Base-by-base conservation (phyloP, 1,140 invertebrate species). In the Drosophila pseudoananassae region DNA sequence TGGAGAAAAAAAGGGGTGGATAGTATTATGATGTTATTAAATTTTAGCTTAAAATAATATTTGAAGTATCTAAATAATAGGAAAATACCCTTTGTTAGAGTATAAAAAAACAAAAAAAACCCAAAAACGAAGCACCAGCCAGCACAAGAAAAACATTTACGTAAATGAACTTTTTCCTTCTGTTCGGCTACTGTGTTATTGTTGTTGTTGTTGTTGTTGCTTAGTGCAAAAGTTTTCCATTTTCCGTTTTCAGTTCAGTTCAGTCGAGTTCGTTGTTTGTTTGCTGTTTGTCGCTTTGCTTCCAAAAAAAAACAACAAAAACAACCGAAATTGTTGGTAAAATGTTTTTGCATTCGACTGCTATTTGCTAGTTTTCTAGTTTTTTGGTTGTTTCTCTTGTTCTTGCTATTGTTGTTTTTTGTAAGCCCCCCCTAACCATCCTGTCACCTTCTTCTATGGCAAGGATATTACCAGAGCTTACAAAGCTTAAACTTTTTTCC, bases 141-240 rank as follows among this genome's bases (percentile, higher is more conserved):
- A 57, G 70, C 70, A 47, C 38, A 57, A 74, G 59, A 57, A 72
- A 87, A 80, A 71, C 83, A 87, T 87, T 87, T 87, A 88, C 82
- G 78, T 87, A 87, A 87, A 87, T 87, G 69, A 87, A 87, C 83
- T 88, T 87, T 81, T 87, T 78, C 31, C 65, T 55, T 65, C 58
- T 78, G 59, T 60, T 72, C 47, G 54, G 20, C 55, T 74, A 43
- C 51, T 61, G 55, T 36, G 33, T 36, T 36, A 10, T n/a, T 54
- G 33, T 27, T 50, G 56, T 31, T 59, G 53, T 29, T 46, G 23
- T 17, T 45, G 52, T 47, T 66, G 56, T n/a, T 51, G 54, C 57
- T 63, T 40, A 43, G 33, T 45, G 59, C 5, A 74, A 74, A 74
- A 74, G 57, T 74, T 73, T 73, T 63, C 38, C 57, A 54, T 72